A percentile compares a stretch with the other conserved stretches of the same genome.
These are phyloP conservation scores for Notoglanidium macrostoma DNA, from an alignment of 2,797 vertebrate genomes.

Conservation along the genomic window DNA sequence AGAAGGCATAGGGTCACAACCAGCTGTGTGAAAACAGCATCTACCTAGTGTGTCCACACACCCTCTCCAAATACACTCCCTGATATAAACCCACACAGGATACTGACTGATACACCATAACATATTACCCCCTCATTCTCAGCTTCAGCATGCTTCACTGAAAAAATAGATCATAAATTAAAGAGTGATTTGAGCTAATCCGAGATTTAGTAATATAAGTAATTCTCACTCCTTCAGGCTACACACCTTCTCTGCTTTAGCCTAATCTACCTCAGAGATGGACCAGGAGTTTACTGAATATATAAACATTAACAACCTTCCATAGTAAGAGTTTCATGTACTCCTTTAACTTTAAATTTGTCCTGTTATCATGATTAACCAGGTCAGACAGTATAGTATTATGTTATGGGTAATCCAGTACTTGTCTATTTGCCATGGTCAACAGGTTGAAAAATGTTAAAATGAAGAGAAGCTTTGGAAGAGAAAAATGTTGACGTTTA, in stretches of 20 bases:
- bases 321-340: background rate
- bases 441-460: background rate
- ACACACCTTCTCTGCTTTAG: background rate
- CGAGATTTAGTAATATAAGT: slow-evolving; percentile 22
- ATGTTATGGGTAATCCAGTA: background rate
- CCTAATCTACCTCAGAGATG: background rate
- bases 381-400: background rate
- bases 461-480: background rate
- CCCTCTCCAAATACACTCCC: slow-evolving; percentile 19
- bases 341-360: background rate
- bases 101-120: slow-evolving; percentile 17
- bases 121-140: background rate
- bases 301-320: background rate
- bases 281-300: background rate
- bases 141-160: slow-evolving; percentile 37
- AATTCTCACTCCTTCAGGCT: background rate
- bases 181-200: background rate
- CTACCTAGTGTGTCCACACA: background rate
- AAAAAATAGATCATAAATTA: slow-evolving; percentile 53
- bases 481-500: background rate
- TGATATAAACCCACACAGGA: slow-evolving; percentile 2
- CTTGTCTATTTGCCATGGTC: background rate
- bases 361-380: background rate
- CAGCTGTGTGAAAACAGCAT: slow-evolving; percentile 22
- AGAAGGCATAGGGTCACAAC: slow-evolving; percentile 40